phyloP scores from a whole-genome alignment of 2,888 invertebrate genomes.

The Aricia artaxerxes region DNA sequence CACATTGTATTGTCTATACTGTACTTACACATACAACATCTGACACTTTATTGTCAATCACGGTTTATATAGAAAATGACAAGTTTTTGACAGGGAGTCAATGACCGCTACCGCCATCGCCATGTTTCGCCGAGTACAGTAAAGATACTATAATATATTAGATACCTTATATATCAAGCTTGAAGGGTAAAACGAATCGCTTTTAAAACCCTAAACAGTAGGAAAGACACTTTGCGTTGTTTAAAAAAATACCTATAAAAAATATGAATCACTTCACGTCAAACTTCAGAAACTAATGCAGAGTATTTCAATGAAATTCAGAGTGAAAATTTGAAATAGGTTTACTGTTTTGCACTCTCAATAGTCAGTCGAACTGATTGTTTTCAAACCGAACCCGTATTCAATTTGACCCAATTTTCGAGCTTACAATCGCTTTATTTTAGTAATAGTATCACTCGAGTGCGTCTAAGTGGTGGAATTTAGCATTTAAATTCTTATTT shows the following conservation, averaged over 20 bases:
- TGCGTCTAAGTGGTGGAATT: background rate
- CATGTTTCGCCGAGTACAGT: no score
- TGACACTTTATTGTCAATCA: no score
- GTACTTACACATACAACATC: no score
- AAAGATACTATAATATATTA: no score
- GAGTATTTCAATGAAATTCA: conserved; percentile 2
- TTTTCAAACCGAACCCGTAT: conserved; percentile 14
- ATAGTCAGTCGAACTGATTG: conserved; percentile 24
- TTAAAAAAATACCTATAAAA: background rate
- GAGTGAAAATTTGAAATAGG: conserved; percentile 14
- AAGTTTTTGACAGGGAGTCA: no score
- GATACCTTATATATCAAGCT: no score
- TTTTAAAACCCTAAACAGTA: no score
- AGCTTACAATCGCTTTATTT: conserved; percentile 10
- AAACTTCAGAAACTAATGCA: conserved; percentile 4
- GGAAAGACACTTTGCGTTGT: no score
- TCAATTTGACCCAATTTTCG: conserved; percentile 23
- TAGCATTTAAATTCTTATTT: background rate
- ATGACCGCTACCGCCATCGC: no score
- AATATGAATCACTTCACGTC: background rate
- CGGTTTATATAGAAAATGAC: no score
- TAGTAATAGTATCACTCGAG: background rate
- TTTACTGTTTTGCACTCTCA: conserved; percentile 23
- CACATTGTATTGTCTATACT: no score
- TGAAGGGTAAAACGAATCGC: no score